phyloP scores from a whole-genome alignment of 92 coral and sea anemone genomes.

The Montipora capitata region DNA sequence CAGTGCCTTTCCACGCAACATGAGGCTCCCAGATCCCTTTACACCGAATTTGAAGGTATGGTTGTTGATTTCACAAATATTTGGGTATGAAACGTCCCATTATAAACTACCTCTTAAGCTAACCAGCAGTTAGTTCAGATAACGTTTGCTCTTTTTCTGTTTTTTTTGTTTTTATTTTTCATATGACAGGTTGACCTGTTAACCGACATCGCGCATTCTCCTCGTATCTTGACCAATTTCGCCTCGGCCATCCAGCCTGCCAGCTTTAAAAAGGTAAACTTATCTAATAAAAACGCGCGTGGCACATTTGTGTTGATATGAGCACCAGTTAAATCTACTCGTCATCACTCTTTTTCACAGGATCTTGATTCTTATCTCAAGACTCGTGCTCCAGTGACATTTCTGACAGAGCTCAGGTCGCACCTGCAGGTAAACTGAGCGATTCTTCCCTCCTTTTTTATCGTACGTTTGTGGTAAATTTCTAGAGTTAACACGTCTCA shows the following conservation, averaged over 20 bases:
- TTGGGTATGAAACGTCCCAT: too few species aligned
- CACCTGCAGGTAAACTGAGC: slow-evolving; percentile 87
- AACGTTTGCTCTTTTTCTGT: background rate
- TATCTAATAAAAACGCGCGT: background rate
- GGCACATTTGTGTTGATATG: background rate
- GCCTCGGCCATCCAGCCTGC: slow-evolving; percentile 98
- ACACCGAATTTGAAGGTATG: slow-evolving; percentile 98
- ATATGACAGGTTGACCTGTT: slow-evolving; percentile 89
- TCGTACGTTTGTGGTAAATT: too few species aligned
- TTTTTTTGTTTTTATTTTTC: background rate
- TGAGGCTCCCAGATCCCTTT: slow-evolving; percentile 99
- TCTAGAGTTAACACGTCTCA: too few species aligned
- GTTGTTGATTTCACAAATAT: background rate
- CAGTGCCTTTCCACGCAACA: slow-evolving; percentile 99
- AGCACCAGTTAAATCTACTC: background rate
- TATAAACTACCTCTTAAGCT: background rate
- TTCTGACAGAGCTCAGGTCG: slow-evolving; percentile 95
- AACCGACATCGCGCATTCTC: slow-evolving; percentile 98
- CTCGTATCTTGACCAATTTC: slow-evolving; percentile 95
- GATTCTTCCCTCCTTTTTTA: too few species aligned
- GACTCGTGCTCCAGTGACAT: slow-evolving; percentile 98
- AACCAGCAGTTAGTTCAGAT: background rate
- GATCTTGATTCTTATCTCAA: slow-evolving; percentile 98
- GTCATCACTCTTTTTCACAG: slow-evolving; percentile 50
- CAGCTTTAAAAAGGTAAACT: slow-evolving; percentile 91